Conservation (phyloP, 1,140 invertebrate species). For the Zaprionus gabonicus region DNA sequence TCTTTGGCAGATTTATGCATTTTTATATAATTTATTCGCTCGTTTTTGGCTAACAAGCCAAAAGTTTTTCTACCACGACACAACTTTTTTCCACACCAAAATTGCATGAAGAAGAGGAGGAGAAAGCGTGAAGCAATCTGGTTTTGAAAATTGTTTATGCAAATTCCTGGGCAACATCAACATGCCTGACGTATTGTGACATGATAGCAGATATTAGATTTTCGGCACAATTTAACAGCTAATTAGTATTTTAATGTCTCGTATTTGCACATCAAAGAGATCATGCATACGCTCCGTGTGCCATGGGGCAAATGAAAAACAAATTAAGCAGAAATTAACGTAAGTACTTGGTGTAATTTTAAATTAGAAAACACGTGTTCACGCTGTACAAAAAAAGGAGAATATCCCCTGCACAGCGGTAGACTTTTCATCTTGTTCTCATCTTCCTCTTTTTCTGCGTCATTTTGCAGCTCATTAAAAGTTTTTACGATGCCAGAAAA, state of each 20-base stretch:
- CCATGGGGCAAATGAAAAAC: constrained; percentile 13
- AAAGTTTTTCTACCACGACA: constrained; percentile 37
- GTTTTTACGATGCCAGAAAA: constrained; percentile 45
- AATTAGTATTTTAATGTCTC: constrained; percentile 35
- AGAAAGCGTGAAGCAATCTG: constrained; percentile 19
- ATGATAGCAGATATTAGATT: constrained; percentile 37
- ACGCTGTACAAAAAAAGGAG: not conserved
- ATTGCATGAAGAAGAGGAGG: constrained; percentile 9
- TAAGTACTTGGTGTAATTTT: constrained; percentile 56
- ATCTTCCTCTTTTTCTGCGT: constrained; percentile 17
- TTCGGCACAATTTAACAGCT: constrained; percentile 22
- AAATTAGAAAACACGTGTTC: constrained; percentile 45
- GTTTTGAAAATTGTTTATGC: constrained; percentile 58
- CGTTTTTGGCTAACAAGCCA: constrained; percentile 38
- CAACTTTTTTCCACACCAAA: constrained; percentile 40
- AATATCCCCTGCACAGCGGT: not conserved
- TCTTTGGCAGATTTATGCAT: constrained; percentile 52
- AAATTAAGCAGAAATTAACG: constrained; percentile 57
- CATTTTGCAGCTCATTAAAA: constrained; percentile 66
- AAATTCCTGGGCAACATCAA: constrained; percentile 33
- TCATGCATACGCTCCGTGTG: constrained; percentile 13
- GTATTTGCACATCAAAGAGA: constrained; percentile 65
- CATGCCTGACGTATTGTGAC: constrained; percentile 18
- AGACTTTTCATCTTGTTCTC: constrained; percentile 29
- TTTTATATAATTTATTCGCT: constrained; percentile 50